These are phyloP conservation scores for Lucifuga dentata DNA, from an alignment of 2,113 vertebrate species.

Conservation along the genomic window DNA sequence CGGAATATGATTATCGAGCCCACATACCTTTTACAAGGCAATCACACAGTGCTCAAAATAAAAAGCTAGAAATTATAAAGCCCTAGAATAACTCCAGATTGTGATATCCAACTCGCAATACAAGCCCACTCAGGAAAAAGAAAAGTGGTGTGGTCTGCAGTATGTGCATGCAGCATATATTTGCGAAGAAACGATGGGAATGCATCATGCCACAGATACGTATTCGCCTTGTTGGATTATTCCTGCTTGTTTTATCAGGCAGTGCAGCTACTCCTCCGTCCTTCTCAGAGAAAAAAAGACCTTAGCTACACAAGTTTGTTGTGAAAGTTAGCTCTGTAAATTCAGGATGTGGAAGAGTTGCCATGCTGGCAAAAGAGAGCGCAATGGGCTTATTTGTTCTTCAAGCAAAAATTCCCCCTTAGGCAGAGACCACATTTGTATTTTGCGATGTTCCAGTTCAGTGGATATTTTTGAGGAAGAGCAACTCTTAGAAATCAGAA, in stretches of 20 bases:
- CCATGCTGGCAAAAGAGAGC: constrained; percentile 48
- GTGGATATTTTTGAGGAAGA: constrained; percentile 49
- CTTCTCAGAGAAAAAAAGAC: constrained; percentile 51
- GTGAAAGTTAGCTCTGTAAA: constrained; percentile 54
- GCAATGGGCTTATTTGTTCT: constrained; percentile 32
- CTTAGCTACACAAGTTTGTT: constrained; percentile 65
- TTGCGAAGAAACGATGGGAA: constrained; percentile 56
- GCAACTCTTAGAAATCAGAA: constrained; percentile 18
- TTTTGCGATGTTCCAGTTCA: constrained; percentile 28
- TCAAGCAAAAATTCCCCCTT: constrained; percentile 31
- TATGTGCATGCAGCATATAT: constrained; percentile 48
- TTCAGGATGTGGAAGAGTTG: constrained; percentile 48
- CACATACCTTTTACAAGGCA: neutral
- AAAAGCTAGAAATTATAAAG: constrained; percentile 20
- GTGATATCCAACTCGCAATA: constrained; percentile 27
- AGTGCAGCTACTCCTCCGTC: constrained; percentile 45
- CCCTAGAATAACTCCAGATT: constrained; percentile 48
- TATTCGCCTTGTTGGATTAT: constrained; percentile 42
- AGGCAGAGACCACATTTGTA: constrained; percentile 37
- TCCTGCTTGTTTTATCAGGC: constrained; percentile 30
- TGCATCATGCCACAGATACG: constrained; percentile 49
- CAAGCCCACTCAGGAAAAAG: constrained; percentile 54
- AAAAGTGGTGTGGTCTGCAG: constrained; percentile 59
- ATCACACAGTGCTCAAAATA: neutral
- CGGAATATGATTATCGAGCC: constrained; percentile 20